Conservation (phyloP, 2,113 vertebrate species). For the Lasiurus borealis region DNA sequence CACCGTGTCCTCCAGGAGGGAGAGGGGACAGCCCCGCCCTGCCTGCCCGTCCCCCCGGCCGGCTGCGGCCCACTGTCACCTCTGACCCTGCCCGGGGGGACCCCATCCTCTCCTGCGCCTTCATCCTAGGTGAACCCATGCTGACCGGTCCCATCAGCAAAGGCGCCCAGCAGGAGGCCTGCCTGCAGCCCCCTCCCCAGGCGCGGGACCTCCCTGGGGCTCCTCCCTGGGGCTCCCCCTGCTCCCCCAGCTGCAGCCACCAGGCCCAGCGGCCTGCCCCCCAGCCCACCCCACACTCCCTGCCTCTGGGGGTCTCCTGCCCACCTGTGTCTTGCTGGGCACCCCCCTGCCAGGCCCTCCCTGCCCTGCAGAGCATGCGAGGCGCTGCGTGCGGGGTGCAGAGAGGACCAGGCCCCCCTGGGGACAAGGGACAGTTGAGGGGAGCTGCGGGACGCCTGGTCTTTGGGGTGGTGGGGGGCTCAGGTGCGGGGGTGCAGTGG, state of each 20-base stretch:
- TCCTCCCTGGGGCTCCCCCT: neutral
- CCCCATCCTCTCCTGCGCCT: neutral
- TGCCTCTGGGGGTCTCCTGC: too few species aligned
- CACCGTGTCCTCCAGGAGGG: neutral
- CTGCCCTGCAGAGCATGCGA: neutral
- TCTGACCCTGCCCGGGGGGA: neutral
- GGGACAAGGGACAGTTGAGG: neutral
- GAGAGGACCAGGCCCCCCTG: neutral
- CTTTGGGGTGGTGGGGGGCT: neutral
- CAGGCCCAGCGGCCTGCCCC: neutral
- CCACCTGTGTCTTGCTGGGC: too few species aligned
- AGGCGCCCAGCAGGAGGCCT: too few species aligned
- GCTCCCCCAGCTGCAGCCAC: neutral
- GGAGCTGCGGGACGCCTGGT: rapidly evolving
- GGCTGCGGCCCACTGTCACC: neutral
- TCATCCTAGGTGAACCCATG: neutral
- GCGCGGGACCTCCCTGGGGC: too few species aligned
- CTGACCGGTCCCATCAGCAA: neutral
- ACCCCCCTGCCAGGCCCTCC: too few species aligned
- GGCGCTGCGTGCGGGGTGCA: too few species aligned
- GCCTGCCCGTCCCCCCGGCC: neutral
- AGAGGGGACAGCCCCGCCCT: too few species aligned
- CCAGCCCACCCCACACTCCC: too few species aligned
- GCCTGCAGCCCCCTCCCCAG: neutral
- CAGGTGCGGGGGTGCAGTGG: neutral